These are phyloP conservation scores for Pandion haliaetus DNA, from an alignment of 2,113 vertebrate species.

Conservation along the genomic window DNA sequence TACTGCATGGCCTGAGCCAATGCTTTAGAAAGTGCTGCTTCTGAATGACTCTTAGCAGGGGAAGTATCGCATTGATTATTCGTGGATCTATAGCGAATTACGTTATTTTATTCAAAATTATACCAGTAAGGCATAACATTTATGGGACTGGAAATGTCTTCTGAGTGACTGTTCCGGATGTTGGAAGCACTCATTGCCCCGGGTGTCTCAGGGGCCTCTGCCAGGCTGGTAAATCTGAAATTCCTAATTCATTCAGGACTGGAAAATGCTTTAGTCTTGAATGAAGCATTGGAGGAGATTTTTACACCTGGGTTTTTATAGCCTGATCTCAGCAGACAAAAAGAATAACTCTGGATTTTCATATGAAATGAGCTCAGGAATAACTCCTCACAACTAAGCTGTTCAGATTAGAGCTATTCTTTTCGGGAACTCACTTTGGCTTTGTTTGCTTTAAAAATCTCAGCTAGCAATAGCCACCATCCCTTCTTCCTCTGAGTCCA, in stretches of 20 bases:
- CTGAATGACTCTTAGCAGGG: background rate
- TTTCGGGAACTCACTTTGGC: background rate
- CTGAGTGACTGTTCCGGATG: constrained; percentile 15
- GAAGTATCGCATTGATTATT: constrained; percentile 34
- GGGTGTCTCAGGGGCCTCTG: background rate
- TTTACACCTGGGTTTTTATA: constrained; percentile 24
- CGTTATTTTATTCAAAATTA: constrained; percentile 33
- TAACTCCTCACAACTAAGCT: background rate
- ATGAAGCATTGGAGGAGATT: background rate
- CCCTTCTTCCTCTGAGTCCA: background rate
- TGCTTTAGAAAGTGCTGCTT: background rate
- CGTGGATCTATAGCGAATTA: background rate
- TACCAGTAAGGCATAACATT: background rate
- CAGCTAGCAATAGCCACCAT: accelerated
- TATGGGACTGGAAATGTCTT: constrained; percentile 45
- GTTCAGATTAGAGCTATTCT: background rate
- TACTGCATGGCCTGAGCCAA: background rate
- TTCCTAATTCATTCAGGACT: background rate
- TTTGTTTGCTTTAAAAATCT: background rate
- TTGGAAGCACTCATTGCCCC: background rate
- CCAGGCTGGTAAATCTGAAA: constrained; percentile 37
- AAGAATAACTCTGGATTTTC: background rate
- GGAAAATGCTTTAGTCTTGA: constrained; percentile 18
- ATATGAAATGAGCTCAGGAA: background rate
- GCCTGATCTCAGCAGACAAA: background rate